phyloP scores from a whole-genome alignment of 2,888 invertebrate species.

The Ichneumon xanthorius region DNA sequence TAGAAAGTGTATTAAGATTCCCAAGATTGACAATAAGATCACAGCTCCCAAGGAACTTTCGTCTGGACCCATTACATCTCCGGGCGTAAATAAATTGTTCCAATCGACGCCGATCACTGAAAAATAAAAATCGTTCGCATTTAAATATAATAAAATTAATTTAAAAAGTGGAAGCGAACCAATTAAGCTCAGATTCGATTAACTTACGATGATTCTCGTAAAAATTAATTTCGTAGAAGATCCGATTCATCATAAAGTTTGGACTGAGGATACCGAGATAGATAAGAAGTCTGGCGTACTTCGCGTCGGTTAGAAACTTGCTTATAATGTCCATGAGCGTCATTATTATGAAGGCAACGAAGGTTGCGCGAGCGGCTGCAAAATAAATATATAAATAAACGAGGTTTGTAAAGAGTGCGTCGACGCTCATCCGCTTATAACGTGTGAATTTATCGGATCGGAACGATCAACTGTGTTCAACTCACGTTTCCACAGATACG shows the following conservation, averaged over 20 bases:
- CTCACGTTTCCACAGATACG: slow-evolving; percentile 82
- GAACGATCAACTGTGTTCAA: slow-evolving; percentile 23
- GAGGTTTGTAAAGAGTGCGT: no score
- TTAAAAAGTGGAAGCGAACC: no score
- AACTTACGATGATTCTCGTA: slow-evolving; percentile 79
- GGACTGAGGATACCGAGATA: slow-evolving; percentile 81
- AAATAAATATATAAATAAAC: not conserved
- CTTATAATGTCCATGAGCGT: slow-evolving; percentile 62
- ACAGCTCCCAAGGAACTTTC: slow-evolving; percentile 87
- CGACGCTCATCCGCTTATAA: not conserved
- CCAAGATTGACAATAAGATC: slow-evolving; percentile 90
- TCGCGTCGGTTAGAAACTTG: slow-evolving; percentile 47
- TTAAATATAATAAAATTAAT: not conserved
- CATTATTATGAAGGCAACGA: slow-evolving; percentile 63
- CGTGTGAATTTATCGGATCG: slow-evolving; percentile 79
- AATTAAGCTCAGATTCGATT: not conserved
- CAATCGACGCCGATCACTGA: slow-evolving; percentile 85
- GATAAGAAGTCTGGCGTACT: slow-evolving; percentile 56
- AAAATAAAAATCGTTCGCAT: slow-evolving; percentile 49
- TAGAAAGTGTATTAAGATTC: slow-evolving; percentile 89
- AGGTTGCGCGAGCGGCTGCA: slow-evolving; percentile 66
- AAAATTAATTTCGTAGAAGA: slow-evolving; percentile 80
- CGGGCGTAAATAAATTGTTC: slow-evolving; percentile 84
- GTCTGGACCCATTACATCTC: slow-evolving; percentile 72
- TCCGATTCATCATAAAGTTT: slow-evolving; percentile 77